Evolutionary conservation across 2,888 invertebrate genomes (phyloP).

Genomic region (Hypena proboscidalis): DNA sequence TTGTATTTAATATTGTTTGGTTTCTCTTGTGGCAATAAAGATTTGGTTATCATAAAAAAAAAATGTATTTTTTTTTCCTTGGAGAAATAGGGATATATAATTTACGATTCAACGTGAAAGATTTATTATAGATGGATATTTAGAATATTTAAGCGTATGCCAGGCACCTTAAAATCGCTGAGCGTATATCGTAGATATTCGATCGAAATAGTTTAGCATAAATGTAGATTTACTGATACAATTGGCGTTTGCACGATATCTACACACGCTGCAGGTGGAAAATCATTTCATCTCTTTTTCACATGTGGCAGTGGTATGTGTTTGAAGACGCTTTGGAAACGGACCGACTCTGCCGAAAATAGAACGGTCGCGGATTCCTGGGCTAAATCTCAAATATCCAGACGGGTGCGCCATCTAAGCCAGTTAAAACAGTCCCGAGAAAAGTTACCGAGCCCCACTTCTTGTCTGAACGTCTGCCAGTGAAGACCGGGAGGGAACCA

Average conservation of each 20-base stretch:
- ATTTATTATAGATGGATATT: slow-evolving; percentile 8
- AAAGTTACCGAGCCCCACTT: slow-evolving; percentile 90
- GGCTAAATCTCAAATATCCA: slow-evolving; percentile 87
- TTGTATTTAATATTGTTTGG: slow-evolving; percentile 16
- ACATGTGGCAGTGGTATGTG: slow-evolving; percentile 47
- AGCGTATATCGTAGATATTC: slow-evolving; percentile 61
- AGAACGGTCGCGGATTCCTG: slow-evolving; percentile 85
- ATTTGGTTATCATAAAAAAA: slow-evolving; percentile 12
- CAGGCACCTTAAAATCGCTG: slow-evolving; percentile 60
- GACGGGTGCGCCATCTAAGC: slow-evolving; percentile 89
- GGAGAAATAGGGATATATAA: not conserved
- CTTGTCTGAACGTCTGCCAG: slow-evolving; percentile 91
- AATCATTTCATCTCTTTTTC: slow-evolving; percentile 66
- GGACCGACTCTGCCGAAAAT: slow-evolving; percentile 78
- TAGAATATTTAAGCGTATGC: slow-evolving; percentile 25
- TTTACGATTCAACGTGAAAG: no score
- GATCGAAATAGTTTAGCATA: slow-evolving; percentile 83
- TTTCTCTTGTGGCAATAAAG: slow-evolving; percentile 32
- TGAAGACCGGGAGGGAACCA: slow-evolving; percentile 88
- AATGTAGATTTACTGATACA: slow-evolving; percentile 80
- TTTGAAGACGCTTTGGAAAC: slow-evolving; percentile 64
- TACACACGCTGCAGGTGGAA: slow-evolving; percentile 51
- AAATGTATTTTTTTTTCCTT: slow-evolving; percentile 1
- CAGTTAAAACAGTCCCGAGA: slow-evolving; percentile 90
- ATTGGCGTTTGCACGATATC: slow-evolving; percentile 64